A percentile compares a stretch with the other conserved stretches of the same genome.
phyloP scores from a whole-genome alignment of 2,888 invertebrate genomes.

The Thalpophila matura region DNA sequence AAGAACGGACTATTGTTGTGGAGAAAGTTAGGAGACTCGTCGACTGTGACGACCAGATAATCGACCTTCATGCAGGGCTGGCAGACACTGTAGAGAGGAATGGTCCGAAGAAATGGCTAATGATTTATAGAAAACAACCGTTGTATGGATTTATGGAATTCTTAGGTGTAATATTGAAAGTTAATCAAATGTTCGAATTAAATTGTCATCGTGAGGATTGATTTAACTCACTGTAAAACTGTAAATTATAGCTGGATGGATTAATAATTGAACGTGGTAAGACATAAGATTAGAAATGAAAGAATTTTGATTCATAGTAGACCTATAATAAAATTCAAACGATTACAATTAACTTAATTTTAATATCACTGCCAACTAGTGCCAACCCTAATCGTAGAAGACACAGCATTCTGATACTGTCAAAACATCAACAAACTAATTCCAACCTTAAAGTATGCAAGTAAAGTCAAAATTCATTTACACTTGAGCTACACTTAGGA shows the following conservation, averaged over 20 bases:
- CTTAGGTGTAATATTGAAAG: not conserved
- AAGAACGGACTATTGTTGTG: conserved; percentile 61
- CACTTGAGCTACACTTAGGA: conserved; percentile 2
- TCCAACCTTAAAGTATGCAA: conserved; percentile 3
- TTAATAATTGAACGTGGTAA: not conserved
- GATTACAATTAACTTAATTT: too few species aligned
- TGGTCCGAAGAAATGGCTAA: too few species aligned
- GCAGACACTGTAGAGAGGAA: not conserved
- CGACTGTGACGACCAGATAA: conserved; percentile 74
- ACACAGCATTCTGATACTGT: conserved; percentile 22
- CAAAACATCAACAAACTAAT: conserved; percentile 17
- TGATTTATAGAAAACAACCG: not conserved
- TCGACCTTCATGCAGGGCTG: conserved; percentile 61
- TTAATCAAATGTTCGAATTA: not conserved
- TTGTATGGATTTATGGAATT: not conserved
- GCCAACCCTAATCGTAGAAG: conserved; percentile 51
- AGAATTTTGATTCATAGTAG: not conserved
- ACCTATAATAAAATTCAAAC: not conserved
- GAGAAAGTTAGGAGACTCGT: conserved; percentile 74
- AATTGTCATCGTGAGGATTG: too few species aligned
- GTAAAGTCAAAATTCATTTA: conserved; percentile 14
- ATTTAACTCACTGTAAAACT: not conserved
- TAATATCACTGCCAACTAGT: conserved; percentile 26
- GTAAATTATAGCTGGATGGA: not conserved
- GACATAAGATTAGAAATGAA: accelerated